These are phyloP conservation scores for Ctenodactylus gundi DNA, from an alignment of 2,113 vertebrate species.

Conservation along the genomic window DNA sequence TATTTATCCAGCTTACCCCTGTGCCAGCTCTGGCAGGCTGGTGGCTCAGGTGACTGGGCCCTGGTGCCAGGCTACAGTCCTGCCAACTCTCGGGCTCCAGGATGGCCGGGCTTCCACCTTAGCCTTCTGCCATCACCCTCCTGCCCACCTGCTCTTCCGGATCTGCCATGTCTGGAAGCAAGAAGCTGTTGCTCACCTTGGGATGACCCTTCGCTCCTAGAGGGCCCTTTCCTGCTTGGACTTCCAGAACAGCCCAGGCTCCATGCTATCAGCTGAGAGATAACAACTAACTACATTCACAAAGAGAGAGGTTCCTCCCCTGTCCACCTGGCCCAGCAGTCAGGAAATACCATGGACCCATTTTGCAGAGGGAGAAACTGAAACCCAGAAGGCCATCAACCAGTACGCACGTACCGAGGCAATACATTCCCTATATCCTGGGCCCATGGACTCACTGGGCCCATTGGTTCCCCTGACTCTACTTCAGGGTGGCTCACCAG, in stretches of 20 bases:
- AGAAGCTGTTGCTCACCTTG: background rate
- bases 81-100: constrained; percentile 53
- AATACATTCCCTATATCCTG: background rate
- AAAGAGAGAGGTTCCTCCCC: background rate
- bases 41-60: constrained; percentile 63
- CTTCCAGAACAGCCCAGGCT: background rate
- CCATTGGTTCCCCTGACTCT: background rate
- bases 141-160: background rate
- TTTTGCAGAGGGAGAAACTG: background rate
- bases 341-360: background rate
- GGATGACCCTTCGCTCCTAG: background rate
- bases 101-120: background rate
- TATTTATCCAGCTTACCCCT: constrained; percentile 40
- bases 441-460: background rate
- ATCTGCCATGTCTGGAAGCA: background rate
- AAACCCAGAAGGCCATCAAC: background rate
- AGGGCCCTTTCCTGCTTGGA: background rate
- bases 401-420: background rate
- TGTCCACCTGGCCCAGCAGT: background rate
- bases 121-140: background rate
- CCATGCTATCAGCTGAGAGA: background rate
- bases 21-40: constrained; percentile 34
- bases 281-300: background rate
- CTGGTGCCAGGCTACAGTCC: constrained; percentile 21
- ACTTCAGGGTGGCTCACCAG: constrained; percentile 83